Conservation (phyloP, 2,888 invertebrate genomes). For the Pilophorus perplexus region DNA sequence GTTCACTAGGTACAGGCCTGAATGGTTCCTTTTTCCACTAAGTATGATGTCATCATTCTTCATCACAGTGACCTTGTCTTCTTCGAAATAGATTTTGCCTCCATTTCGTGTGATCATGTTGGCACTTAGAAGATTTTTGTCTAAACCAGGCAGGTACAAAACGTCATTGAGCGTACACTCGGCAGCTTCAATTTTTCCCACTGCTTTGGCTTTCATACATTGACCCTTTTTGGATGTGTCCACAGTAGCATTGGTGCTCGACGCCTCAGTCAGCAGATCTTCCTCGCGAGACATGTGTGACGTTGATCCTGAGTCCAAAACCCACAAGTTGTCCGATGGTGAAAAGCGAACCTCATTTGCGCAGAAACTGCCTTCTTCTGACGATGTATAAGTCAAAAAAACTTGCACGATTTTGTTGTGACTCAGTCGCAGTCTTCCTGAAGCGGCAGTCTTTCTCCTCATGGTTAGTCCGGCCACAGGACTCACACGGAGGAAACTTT, state of each 20-base stretch:
- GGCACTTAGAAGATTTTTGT: slow-evolving; percentile 1
- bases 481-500: background rate
- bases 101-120: slow-evolving; percentile 14
- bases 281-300: slow-evolving; percentile 1
- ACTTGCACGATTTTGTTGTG: background rate
- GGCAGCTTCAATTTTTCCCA: background rate
- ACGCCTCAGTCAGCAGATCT: background rate
- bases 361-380: slow-evolving; percentile 11
- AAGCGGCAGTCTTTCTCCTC: slow-evolving; percentile 14
- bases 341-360: background rate
- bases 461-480: slow-evolving; percentile 10
- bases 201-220: slow-evolving; percentile 2
- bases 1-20: slow-evolving; percentile 7
- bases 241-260: background rate
- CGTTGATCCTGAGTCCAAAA: slow-evolving; percentile 7
- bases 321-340: background rate
- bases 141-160: slow-evolving; percentile 8
- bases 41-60: slow-evolving; percentile 4
- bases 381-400: background rate
- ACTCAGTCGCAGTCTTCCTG: slow-evolving; percentile 1
- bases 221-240: slow-evolving; percentile 11
- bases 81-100: slow-evolving; percentile 5
- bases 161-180: slow-evolving; percentile 9
- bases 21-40: slow-evolving; percentile 1
- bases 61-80: slow-evolving; percentile 1